These are phyloP conservation scores for Coptodon rendalli DNA, from an alignment of 2,113 vertebrate species.

Conservation along the genomic window DNA sequence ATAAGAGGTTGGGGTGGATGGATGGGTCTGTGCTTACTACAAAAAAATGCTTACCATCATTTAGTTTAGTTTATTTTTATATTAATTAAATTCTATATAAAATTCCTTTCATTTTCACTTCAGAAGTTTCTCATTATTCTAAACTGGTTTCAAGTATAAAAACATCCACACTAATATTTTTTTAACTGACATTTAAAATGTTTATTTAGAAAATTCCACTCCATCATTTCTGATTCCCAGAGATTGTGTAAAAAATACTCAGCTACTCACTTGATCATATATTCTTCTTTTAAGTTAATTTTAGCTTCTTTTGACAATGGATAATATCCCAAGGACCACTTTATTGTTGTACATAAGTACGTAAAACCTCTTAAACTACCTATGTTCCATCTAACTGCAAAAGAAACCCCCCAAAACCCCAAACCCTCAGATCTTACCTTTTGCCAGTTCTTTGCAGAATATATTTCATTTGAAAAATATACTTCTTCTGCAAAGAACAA, in stretches of 20 bases:
- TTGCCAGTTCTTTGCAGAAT: neutral
- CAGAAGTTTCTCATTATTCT: neutral
- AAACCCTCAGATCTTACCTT: neutral
- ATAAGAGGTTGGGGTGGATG: neutral
- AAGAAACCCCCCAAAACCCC: neutral
- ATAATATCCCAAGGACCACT: neutral
- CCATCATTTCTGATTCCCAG: neutral
- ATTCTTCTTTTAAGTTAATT: neutral
- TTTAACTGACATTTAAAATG: neutral
- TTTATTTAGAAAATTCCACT: neutral
- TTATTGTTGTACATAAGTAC: neutral
- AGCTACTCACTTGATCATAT: neutral
- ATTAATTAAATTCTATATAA: too few relatives aligned
- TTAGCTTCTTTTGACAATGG: neutral
- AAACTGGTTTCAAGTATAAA: neutral
- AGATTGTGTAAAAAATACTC: neutral
- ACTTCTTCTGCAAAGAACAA: neutral
- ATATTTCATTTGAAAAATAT: neutral
- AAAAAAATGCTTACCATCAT: neutral
- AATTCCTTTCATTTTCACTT: neutral
- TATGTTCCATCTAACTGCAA: neutral
- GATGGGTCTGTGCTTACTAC: neutral
- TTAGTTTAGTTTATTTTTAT: neutral
- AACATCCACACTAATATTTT: neutral
- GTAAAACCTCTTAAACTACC: neutral